Percentiles rank a stretch among this genome's conserved stretches.
These are phyloP conservation scores for Sus cebifrons DNA, from an alignment of 2,797 vertebrate genomes.

Conservation along the genomic window DNA sequence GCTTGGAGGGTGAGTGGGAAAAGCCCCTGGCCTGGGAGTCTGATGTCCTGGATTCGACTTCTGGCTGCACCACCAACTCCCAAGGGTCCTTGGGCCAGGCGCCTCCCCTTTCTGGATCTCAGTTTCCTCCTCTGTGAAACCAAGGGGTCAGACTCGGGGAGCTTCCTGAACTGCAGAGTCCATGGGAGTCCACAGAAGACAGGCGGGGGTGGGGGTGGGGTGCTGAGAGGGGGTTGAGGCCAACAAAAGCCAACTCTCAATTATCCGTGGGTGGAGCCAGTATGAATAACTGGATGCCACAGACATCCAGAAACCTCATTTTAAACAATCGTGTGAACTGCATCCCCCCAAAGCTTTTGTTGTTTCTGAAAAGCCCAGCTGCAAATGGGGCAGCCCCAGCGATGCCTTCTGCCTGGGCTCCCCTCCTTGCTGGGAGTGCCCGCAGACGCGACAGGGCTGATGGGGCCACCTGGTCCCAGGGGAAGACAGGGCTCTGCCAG, in stretches of 20 bases:
- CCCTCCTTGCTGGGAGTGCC: neutral
- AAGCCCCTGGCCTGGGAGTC: slow-evolving; percentile 45
- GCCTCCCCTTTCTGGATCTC: slow-evolving; percentile 32
- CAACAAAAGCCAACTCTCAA: slow-evolving; percentile 79
- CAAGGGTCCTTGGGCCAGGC: neutral
- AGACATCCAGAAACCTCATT: slow-evolving; percentile 84
- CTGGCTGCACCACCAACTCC: neutral
- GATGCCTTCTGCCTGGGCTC: neutral
- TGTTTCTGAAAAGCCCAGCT: slow-evolving; percentile 77
- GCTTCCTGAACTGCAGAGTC: neutral
- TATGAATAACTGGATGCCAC: slow-evolving; percentile 81
- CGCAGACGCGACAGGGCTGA: no score
- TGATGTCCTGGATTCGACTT: neutral
- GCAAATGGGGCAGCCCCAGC: slow-evolving; percentile 47
- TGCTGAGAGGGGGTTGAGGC: neutral
- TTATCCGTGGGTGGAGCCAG: slow-evolving; percentile 82
- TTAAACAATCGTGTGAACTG: slow-evolving; percentile 80
- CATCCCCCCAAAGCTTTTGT: slow-evolving; percentile 74
- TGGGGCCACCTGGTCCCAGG: neutral
- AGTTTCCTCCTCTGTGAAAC: slow-evolving; percentile 67
- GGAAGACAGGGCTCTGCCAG: slow-evolving; percentile 27
- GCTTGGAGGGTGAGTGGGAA: slow-evolving; percentile 22
- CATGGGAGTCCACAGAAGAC: neutral
- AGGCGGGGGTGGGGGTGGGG: neutral
- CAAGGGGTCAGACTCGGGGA: slow-evolving; percentile 58